Evolutionary conservation across 2,888 invertebrate species (phyloP), one percentile per base, ranked within the genome.

Genomic region (Drosophila macrospina): DNA sequence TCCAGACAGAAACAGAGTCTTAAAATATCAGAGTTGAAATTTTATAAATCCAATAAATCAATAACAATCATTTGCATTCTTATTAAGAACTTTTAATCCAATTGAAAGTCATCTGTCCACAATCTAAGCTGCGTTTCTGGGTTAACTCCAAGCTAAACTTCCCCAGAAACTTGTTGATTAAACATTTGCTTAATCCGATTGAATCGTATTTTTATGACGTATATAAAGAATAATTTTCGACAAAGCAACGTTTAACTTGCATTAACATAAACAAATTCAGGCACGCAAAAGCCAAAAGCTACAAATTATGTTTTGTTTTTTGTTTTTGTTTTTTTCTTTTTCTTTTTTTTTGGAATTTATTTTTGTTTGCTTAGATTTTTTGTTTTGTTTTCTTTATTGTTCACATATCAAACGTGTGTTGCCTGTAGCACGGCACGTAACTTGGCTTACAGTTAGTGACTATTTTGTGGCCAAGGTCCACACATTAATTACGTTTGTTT

Each of bases 381-480:
- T 20, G 3, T 20, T 20, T 20, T 20, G 3, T 20, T 20, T 2
- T 20, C 3, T 20, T 20, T 20, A 20, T 20, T 64, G 42, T 50
- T 50, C n/a, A 41, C 30, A 54, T 20, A 28, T 30, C 26, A 52
- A 41, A 16, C 20, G n/a, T 26, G 32, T 26, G 16, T 36, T 61
- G 45, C 42, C 50, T 62, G 61, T 48, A 50, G 37, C 13, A 48
- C 41, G 66, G 57, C 82, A 83, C 80, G 83, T 83, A 74, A 44
- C 62, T 61, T 64, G 56, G 50, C 51, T 60, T 55, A 72, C 71
- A 74, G 45, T 66, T 55, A 32, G 47, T 50, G 8, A 24, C 26
- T 34, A 52, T 28, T 34, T 47, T 20, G 41, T 70, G 54, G 57
- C 15, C 66, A 34, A 66, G 71, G 56, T 55, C 57, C 45, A 56